Evolutionary conservation across 2,797 vertebrate species (phyloP).

Genomic region (Notoglanidium macrostoma): DNA sequence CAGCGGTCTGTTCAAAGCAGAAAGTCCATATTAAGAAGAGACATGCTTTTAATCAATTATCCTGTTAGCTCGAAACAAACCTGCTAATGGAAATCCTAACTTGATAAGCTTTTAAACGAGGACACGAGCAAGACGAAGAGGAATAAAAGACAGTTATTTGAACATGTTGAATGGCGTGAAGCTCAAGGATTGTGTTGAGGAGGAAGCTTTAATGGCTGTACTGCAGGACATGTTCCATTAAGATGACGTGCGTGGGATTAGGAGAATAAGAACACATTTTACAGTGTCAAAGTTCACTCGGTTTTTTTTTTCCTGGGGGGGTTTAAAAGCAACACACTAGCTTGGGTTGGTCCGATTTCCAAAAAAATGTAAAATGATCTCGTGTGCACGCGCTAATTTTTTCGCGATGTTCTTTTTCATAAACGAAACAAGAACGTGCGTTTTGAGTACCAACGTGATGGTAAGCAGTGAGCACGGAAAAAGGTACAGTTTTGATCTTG

Average conservation of each 20-base stretch:
- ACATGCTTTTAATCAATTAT: constrained; percentile 57
- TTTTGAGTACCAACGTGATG: neutral
- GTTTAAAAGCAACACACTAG: neutral
- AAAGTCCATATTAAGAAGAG: constrained; percentile 41
- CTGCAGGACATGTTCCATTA: constrained; percentile 50
- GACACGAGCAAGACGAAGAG: constrained; percentile 8
- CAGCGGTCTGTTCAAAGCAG: constrained; percentile 42
- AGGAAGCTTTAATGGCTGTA: constrained; percentile 47
- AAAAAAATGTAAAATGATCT: neutral
- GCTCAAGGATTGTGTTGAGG: constrained; percentile 25
- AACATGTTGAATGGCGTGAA: constrained; percentile 35
- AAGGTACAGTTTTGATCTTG: neutral
- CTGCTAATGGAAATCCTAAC: constrained; percentile 60
- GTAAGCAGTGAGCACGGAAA: neutral
- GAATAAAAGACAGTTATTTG: constrained; percentile 36
- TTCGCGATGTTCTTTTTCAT: neutral
- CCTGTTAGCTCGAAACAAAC: constrained; percentile 53
- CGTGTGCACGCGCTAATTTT: neutral
- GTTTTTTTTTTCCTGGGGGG: too few species aligned
- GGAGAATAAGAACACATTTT: constrained; percentile 28
- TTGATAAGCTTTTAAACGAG: constrained; percentile 57
- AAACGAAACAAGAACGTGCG: neutral
- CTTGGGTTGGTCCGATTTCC: neutral
- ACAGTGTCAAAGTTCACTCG: neutral
- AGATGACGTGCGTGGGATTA: constrained; percentile 25